Evolutionary conservation across 2,888 invertebrate genomes (phyloP), one percentile per base, ranked within the genome.

Genomic region (Oxystoma pomonae): DNA sequence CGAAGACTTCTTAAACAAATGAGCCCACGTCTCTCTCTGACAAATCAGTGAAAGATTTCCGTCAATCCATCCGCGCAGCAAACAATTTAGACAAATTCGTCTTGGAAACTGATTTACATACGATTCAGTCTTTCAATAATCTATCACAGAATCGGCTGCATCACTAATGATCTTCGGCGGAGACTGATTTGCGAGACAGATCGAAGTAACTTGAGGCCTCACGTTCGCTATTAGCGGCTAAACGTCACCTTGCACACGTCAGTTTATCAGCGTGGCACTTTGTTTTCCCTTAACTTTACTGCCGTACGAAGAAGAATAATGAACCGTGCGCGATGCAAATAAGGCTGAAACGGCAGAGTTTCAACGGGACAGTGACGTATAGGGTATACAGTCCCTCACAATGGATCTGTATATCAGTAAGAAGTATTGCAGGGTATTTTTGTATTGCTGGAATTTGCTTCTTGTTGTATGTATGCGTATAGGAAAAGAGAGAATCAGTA

Each of bases 191-290:
- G n/a, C n/a, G n/a, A n/a, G n/a, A n/a, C n/a, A n/a, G n/a, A n/a
- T n/a, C n/a, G n/a, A n/a, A n/a, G n/a, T n/a, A n/a, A n/a, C n/a
- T n/a, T n/a, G n/a, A n/a, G n/a, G n/a, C n/a, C 35, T 35, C 35
- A 35, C 52, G 51, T 62, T 21, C 49, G 58, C 63, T 63, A 63
- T 63, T 60, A 58, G 59, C 63, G 58, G 58, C 22, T 19, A 57
- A 56, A 50, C 59, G 61, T 65, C 63, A 58, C 63, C 63, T 65
- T 65, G 62, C 63, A 60, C 63, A 62, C 67, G 65, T 65, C 67
- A 65, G 63, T 65, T 67, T 65, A n/a, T n/a, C 35, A 65, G 65
- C 61, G 67, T 65, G 63, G 65, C 65, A 67, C 65, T 67, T 67
- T 67, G 67, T 67, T 65, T 65, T 65, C 61, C 67, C 63, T 56